Evolutionary conservation across 2,797 vertebrate genomes (phyloP), one percentile per base, ranked within the genome.

Genomic region (Lateolabrax maculatus): DNA sequence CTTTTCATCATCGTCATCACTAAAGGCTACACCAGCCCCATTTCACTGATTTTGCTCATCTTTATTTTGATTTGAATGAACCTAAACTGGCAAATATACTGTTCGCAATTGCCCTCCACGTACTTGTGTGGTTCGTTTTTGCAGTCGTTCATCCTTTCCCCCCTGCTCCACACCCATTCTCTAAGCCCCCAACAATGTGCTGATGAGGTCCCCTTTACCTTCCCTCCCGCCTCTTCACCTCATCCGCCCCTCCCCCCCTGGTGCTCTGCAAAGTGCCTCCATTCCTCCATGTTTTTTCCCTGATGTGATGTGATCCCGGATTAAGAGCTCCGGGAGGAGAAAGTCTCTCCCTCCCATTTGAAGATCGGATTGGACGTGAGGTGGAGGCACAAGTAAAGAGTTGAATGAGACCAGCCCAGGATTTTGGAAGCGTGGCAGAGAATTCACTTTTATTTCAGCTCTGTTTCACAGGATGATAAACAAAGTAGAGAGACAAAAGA

Each of bases 221-320:
- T 66, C 60, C 76, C 52, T 79, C 75, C 72, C 21, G 27, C 76
- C 71, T 85, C 53, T 65, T 56, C 57, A 49, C 65, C 71, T 66
- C 78, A 43, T 66, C 39, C 18, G 13, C 66, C 65, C 80, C 62
- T 83, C 88, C 81, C 86, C 65, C 46, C 23, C 37, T 3, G 23
- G 79, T 67, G 80, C 82, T 82, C 61, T 72, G 79, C 84, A 85
- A 85, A 88, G 81, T 84, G 72, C 76, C 84, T 89, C 80, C 48
- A 57, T 88, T 74, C 82, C 80, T 81, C 72, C 71, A 72, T 85
- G 74, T 88, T 89, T 84, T 84, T 52, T 58, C 77, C 80, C 86
- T 13, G 39, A 79, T 86, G 88, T 85, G 85, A 84, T 88, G 88
- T 89, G 86, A 94, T 89, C 91, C 80, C 82, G 87, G 88, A 89